Base-by-base conservation (phyloP, 2,113 vertebrate species). In the Corythornis vintsioides region DNA sequence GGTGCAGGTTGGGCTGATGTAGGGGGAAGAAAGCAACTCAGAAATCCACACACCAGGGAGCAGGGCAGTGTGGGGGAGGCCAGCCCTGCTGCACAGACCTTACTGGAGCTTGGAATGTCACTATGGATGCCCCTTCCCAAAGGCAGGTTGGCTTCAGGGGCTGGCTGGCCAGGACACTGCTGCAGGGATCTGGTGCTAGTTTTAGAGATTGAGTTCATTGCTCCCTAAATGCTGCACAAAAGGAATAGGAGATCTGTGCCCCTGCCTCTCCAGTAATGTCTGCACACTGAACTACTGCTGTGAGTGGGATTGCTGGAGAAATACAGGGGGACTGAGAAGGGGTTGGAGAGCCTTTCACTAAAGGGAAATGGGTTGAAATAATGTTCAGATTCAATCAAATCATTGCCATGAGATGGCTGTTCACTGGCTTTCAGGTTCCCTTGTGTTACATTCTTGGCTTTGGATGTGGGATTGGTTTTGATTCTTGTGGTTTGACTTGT, bases 401-500 rank as follows among this genome's bases (percentile, higher is more conserved):
- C 59, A 52, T 29, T 86, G 61, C 33, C 65, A 77, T 35, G 43
- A 85, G 64, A 73, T 11, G 28, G 29, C 40, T 91, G 40, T 13
- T 67, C 5, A 47, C 38, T 60, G 64, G 56, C 33, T 86, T 77
- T 85, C 72, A 61, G 47, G 60, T 74, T 92, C 56, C 63, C 26
- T 50, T 59, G 38, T 63, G 59, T 45, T 85, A 71, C 56, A 71
- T 86, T 65, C 47, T 33, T 29, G 33, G 22, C 15, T 92, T 88
- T 91, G 83, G 77, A 50, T 42, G 29, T 29, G 52, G 14, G 31
- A 4, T 26, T 82, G 42, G 1, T 77, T 84, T 81, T 79, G 60
- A 73, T 75, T 53, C 80, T 47, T 92, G 57, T 45, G 83, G 43
- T 93, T 94, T 88, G 67, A 92, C 22, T 77, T 92, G 55, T 17